A percentile compares a stretch with the other conserved stretches of the same genome.
phyloP scores from a whole-genome alignment of 2,888 invertebrate genomes.

The Dorcus parallelipipedus region DNA sequence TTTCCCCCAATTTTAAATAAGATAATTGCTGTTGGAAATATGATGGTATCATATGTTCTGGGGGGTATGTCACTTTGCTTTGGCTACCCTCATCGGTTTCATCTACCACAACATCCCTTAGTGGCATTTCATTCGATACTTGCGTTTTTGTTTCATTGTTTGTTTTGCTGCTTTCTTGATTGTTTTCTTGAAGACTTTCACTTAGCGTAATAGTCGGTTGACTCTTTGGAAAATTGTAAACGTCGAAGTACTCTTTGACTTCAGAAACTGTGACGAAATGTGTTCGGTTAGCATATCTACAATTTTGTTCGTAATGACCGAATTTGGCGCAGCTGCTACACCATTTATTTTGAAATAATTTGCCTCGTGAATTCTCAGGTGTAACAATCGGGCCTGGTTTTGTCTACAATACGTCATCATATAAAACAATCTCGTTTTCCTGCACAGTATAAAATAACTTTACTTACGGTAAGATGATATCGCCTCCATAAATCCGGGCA shows the following conservation, averaged over 20 bases:
- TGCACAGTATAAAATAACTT: neutral
- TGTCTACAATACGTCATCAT: constrained; percentile 25
- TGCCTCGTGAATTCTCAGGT: constrained; percentile 33
- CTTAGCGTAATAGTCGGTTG: constrained; percentile 2
- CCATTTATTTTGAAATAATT: constrained; percentile 38
- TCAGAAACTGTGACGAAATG: constrained; percentile 33
- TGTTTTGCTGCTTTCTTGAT: neutral
- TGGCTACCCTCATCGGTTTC: neutral
- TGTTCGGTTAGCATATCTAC: constrained; percentile 30
- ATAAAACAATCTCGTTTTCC: neutral
- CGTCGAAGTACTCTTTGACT: constrained; percentile 30
- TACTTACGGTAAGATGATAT: constrained; percentile 67
- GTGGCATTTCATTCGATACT: neutral
- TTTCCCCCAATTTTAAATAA: neutral
- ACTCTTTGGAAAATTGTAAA: constrained; percentile 22
- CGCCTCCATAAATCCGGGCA: constrained; percentile 76
- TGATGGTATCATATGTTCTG: constrained; percentile 12
- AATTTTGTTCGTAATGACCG: constrained; percentile 45
- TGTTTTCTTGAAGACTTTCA: neutral
- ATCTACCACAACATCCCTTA: neutral
- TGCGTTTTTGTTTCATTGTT: neutral
- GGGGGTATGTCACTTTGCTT: constrained; percentile 5
- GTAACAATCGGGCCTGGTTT: constrained; percentile 34
- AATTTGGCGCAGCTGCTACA: constrained; percentile 49
- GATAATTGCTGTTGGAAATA: constrained; percentile 10